Conservation (phyloP, 2,113 vertebrate genomes). For the Clupea harengus region DNA sequence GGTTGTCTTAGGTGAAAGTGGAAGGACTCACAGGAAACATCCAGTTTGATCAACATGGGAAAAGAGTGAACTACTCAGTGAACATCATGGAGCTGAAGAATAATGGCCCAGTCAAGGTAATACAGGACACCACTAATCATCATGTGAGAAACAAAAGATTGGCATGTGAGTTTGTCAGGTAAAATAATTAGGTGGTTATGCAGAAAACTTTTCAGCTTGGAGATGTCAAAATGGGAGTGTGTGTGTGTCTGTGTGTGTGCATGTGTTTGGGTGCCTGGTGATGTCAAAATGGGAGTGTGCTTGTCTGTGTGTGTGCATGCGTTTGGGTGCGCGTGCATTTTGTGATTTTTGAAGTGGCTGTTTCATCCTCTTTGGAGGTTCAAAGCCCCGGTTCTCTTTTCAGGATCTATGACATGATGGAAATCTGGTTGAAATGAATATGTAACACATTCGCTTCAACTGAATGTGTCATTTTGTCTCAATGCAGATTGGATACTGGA, state of each 20-base stretch:
- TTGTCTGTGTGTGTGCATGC: background rate
- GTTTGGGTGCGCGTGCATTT: background rate
- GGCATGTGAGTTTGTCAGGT: background rate
- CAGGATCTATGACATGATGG: background rate
- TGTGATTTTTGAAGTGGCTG: conserved; percentile 4
- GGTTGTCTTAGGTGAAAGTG: conserved; percentile 81
- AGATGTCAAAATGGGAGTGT: background rate
- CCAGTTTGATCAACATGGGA: conserved; percentile 98
- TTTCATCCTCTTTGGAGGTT: conserved; percentile 2
- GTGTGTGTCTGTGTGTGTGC: background rate
- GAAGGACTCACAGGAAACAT: conserved; percentile 97
- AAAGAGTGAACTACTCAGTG: conserved; percentile 95
- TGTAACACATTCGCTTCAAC: background rate
- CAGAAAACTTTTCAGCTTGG: background rate
- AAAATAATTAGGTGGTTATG: background rate
- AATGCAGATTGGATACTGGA: conserved; percentile 96
- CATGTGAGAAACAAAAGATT: background rate
- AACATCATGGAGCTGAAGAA: conserved; percentile 97
- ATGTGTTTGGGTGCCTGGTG: background rate
- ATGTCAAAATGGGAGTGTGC: background rate
- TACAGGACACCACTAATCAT: background rate
- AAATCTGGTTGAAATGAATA: background rate
- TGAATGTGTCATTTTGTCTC: conserved; percentile 34
- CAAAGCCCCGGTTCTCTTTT: background rate
- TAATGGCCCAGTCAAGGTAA: conserved; percentile 95